Percentiles rank a stretch among this genome's conserved stretches.
phyloP scores from a whole-genome alignment of 2,797 vertebrate genomes.

The Pteropus rufus region DNA sequence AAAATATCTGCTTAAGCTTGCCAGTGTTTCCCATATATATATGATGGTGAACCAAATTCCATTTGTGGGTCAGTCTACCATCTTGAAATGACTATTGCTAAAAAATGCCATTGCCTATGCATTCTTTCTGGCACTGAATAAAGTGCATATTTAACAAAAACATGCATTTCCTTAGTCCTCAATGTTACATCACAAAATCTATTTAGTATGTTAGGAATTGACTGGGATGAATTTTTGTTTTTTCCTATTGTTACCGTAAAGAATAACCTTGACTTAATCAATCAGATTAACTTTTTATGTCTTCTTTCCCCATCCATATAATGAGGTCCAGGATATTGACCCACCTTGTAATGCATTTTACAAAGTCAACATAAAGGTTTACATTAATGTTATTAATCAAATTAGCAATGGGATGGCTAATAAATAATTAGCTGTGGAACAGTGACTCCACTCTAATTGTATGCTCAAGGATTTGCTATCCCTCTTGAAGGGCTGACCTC shows the following conservation, averaged over 20 bases:
- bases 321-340: constrained; percentile 54
- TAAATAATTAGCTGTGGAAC: constrained; percentile 70
- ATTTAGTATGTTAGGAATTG: not conserved
- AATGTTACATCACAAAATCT: not conserved
- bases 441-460: constrained; percentile 57
- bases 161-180: not conserved
- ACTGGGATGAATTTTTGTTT: constrained; percentile 17
- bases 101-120: not conserved
- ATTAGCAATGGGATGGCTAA: constrained; percentile 70
- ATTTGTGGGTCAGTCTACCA: not conserved
- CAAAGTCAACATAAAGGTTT: constrained; percentile 74
- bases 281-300: constrained; percentile 44
- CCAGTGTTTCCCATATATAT: not conserved
- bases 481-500: constrained; percentile 48
- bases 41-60: not conserved
- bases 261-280: constrained; percentile 51
- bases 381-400: constrained; percentile 72
- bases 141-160: not conserved
- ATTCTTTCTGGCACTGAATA: not conserved
- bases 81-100: not conserved
- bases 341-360: constrained; percentile 68
- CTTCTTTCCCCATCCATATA: constrained; percentile 52
- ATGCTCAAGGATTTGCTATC: constrained; percentile 35
- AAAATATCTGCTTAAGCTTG: not conserved
- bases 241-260: constrained; percentile 15